phyloP scores from a whole-genome alignment of 2,888 invertebrate species.

The Chalcis sispes region DNA sequence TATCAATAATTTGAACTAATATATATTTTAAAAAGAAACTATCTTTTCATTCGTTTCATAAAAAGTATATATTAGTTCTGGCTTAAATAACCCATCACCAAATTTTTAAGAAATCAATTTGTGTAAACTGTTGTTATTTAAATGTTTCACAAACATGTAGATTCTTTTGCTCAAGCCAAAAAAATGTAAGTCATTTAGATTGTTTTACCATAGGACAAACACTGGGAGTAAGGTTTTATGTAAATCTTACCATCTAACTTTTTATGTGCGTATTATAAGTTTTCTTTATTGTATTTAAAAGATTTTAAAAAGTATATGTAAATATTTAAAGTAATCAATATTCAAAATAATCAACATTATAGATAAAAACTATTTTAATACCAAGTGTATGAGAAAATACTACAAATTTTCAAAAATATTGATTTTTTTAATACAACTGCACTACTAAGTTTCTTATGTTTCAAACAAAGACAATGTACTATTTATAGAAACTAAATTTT shows the following conservation, averaged over 20 bases:
- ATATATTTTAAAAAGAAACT: too few species aligned
- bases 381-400: conserved; percentile 22
- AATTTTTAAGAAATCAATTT: background rate
- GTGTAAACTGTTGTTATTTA: background rate
- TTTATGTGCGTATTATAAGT: conserved; percentile 26
- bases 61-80: background rate
- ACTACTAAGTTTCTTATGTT: conserved; percentile 15
- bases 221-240: conserved; percentile 63
- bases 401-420: conserved; percentile 11
- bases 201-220: conserved; percentile 62
- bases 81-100: conserved; percentile 39
- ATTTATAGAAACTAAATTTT: conserved; percentile 18
- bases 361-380: conserved; percentile 21
- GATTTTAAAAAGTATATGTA: conserved; percentile 10
- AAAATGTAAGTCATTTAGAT: conserved; percentile 1
- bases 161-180: too few species aligned
- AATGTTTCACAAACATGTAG: conserved; percentile 11
- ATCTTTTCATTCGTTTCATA: too few species aligned
- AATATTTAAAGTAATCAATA: background rate
- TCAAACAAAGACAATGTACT: conserved; percentile 9
- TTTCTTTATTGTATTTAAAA: background rate
- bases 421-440: conserved; percentile 43
- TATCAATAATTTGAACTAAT: background rate
- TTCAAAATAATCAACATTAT: background rate
- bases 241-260: conserved; percentile 10